Evolutionary conservation across 1,140 invertebrate genomes (phyloP).

Genomic region (honey bee (Apis mellifera)): DNA sequence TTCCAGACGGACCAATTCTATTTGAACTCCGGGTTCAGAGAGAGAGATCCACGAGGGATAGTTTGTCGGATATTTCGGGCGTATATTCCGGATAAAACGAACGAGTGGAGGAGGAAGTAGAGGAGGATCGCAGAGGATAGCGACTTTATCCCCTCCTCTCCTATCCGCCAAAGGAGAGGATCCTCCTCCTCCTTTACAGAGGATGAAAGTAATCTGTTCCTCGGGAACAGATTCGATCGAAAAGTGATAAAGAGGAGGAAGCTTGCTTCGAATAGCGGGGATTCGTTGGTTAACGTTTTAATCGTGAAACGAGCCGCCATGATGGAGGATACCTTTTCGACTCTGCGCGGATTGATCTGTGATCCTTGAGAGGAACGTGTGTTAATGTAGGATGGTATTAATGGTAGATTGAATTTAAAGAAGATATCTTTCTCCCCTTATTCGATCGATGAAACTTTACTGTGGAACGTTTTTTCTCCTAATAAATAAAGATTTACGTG

Average conservation of each 20-base stretch:
- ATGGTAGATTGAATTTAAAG: too few relatives aligned
- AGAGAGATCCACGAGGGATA: not conserved
- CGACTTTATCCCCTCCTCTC: not conserved
- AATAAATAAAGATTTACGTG: not conserved
- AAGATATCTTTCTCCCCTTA: not conserved
- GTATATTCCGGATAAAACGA: slow-evolving; percentile 14
- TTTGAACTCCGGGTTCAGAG: slow-evolving; percentile 33
- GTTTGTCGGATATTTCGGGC: slow-evolving; percentile 13
- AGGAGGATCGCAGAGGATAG: not conserved
- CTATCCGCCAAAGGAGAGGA: not conserved
- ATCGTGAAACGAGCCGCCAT: not conserved
- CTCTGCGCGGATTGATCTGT: too few relatives aligned
- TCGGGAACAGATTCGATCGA: slow-evolving; percentile 14
- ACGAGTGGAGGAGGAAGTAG: not conserved
- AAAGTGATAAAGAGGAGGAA: slow-evolving; percentile 3
- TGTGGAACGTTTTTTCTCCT: too few relatives aligned
- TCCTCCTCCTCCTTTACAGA: not conserved
- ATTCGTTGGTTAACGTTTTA: slow-evolving; percentile 6
- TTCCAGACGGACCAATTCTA: slow-evolving; percentile 28
- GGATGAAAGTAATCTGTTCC: not conserved
- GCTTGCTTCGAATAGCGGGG: not conserved
- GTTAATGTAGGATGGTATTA: too few relatives aligned
- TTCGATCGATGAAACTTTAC: too few relatives aligned
- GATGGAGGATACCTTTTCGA: not conserved
- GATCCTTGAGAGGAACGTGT: too few relatives aligned